Evolutionary conservation across 53 echinoderm and acorn worm genomes (phyloP), one percentile per base, ranked within the genome.

Genomic region (Echinarachnius parma): DNA sequence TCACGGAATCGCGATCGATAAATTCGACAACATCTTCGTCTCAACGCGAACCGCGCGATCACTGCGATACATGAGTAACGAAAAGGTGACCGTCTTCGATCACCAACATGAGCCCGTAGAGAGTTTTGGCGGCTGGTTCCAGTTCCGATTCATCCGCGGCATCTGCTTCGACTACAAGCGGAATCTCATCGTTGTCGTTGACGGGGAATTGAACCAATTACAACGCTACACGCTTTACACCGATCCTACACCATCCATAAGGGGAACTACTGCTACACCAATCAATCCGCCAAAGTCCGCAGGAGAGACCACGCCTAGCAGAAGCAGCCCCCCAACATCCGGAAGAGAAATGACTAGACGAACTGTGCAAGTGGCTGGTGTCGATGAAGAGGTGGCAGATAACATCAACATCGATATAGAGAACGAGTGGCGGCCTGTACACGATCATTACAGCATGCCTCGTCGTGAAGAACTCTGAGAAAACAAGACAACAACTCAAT

Each of bases 21-120:
- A 53, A 16, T 68, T 32, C 48, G 68, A 68, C 34, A 68, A 68
- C 48, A 15, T 68, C 48, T 68, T 68, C 30, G 34, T 68, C 14
- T 50, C 50, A 10, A 32, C 53, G n/a, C 48, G 68, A 22, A 23
- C 52, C n/a, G 52, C 31, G 48, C 4, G 52, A 1, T 68, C 68
- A 10, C 1, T 49, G 16, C 7, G 68, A 21, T 19, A 50, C 13
- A 32, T 68, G n/a, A 68, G 68, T 27, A 68, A 32, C 31, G 68
- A 68, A 30, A 49, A 18, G 32, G 53, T 68, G 5, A 52, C 48
- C 11, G 52, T 52, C n/a, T 68, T 68, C 30, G 68, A 52, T 52
- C 32, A 2, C 9, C 31, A 50, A 13, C 68, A 50, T 24, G 4
- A 16, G 13, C 48, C 31, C 9, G 4, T 68, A n/a, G 48, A 34